Evolutionary conservation across 2,113 vertebrate genomes (phyloP), one percentile per base, ranked within the genome.

Genomic region (Brachypodius melanocephalos): DNA sequence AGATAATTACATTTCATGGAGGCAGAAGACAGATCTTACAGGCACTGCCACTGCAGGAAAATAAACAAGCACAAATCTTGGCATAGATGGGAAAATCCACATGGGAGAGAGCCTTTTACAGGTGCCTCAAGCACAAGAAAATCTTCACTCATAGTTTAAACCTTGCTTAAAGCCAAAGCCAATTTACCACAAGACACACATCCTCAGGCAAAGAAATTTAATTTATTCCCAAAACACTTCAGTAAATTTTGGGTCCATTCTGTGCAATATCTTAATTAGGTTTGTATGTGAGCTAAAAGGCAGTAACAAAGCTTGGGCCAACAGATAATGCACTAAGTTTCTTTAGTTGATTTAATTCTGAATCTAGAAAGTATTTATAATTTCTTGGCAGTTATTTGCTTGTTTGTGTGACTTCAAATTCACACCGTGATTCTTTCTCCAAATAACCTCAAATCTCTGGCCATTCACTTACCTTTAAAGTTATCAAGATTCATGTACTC

Each of bases 1-100:
- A 89, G 62, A 82, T 91, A 94, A 96, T 94, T 93, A 61, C n/a
- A 79, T 93, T 91, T 83, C 71, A 73, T 68, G 52, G 65, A 52
- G 28, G 45, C 25, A 61, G 36, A 84, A 87, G 36, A 36, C n/a
- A 67, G 38, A 45, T 52, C 61, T 91, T 68, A 45, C 9, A 89
- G 71, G 49, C n/a, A 24, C 22, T 55, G 31, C 15, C 14, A 51
- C 36, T 68, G 25, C 2, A 79, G 36, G 31, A 89, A 88, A 94
- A 87, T n/a, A 94, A 93, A 85, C n/a, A 82, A 90, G 22, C 43
- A 58, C 57, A 69, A 75, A 61, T 91, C 66, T 76, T 91, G 74
- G 49, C 52, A 69, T 42, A 82, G 16, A 61, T 1, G 1, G 51
- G 52, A 52, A 95, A 88, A 79, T 45, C 22, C 78, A 65, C 16